Conservation (phyloP, 2,797 vertebrate genomes). For the Euphonia xanthogaster region DNA sequence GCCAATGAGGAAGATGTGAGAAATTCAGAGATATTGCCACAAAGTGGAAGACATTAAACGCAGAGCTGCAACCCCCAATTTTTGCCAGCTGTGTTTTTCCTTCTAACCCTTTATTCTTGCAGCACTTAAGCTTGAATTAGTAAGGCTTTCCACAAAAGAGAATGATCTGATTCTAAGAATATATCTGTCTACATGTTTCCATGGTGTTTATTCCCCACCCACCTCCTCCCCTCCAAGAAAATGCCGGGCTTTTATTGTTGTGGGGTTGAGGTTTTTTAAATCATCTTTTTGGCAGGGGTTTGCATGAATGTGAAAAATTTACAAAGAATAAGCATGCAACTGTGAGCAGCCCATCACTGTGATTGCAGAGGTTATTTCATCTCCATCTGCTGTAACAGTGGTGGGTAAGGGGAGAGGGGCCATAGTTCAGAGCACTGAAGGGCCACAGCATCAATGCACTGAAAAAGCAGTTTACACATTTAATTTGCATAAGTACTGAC, state of each 20-base stretch:
- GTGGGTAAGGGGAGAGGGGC: slow-evolving; percentile 2
- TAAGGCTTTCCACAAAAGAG: slow-evolving; percentile 61
- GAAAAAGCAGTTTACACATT: neutral
- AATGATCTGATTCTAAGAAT: slow-evolving; percentile 50
- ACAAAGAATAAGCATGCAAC: slow-evolving; percentile 8
- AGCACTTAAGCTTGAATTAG: slow-evolving; percentile 61
- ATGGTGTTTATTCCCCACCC: slow-evolving; percentile 19
- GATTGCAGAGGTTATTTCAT: neutral
- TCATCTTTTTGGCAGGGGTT: slow-evolving; percentile 27
- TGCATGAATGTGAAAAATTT: slow-evolving; percentile 45
- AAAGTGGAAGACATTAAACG: slow-evolving; percentile 32
- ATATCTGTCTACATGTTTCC: slow-evolving; percentile 52
- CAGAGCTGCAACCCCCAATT: slow-evolving; percentile 66
- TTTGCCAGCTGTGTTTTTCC: slow-evolving; percentile 76
- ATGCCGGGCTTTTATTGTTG: slow-evolving; percentile 37
- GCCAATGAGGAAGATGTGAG: slow-evolving; percentile 64
- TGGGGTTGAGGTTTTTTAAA: slow-evolving; percentile 32
- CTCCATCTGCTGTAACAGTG: neutral
- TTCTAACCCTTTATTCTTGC: slow-evolving; percentile 60
- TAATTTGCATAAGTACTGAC: neutral
- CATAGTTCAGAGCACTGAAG: slow-evolving; percentile 23
- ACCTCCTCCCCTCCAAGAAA: neutral
- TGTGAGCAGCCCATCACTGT: neutral
- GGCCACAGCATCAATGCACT: neutral
- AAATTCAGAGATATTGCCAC: slow-evolving; percentile 58